These are phyloP conservation scores for Siniperca scherzeri DNA, from an alignment of 2,797 vertebrate species.

Conservation along the genomic window DNA sequence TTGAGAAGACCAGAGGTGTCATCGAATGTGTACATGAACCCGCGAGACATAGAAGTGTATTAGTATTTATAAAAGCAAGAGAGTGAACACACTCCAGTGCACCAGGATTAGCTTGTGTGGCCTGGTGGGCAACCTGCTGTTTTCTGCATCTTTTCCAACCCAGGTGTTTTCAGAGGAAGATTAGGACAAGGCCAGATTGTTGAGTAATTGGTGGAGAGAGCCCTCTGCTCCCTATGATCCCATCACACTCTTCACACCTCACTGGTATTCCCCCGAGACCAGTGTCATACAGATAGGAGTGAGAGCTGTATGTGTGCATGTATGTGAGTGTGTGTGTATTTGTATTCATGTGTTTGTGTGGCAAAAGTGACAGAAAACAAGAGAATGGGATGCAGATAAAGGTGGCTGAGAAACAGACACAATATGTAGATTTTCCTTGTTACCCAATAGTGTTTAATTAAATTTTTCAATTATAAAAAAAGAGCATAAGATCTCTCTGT, in stretches of 20 bases:
- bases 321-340: slow-evolving; percentile 17
- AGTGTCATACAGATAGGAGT: slow-evolving; percentile 43
- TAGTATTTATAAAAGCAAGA: slow-evolving; percentile 76
- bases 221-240: slow-evolving; percentile 74
- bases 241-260: slow-evolving; percentile 81
- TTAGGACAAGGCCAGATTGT: slow-evolving; percentile 75
- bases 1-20: slow-evolving; percentile 36
- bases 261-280: slow-evolving; percentile 65
- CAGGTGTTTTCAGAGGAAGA: slow-evolving; percentile 75
- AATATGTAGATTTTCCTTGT: neutral
- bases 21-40: slow-evolving; percentile 53
- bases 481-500: neutral
- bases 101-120: slow-evolving; percentile 73
- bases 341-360: slow-evolving; percentile 27
- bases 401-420: neutral
- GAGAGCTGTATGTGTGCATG: slow-evolving; percentile 20
- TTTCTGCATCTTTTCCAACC: slow-evolving; percentile 80
- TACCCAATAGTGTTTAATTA: neutral
- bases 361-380: slow-evolving; percentile 3
- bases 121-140: slow-evolving; percentile 69
- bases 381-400: slow-evolving; percentile 1
- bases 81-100: slow-evolving; percentile 69
- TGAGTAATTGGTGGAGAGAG: slow-evolving; percentile 79
- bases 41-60: slow-evolving; percentile 53
- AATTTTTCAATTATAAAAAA: neutral